Evolutionary conservation across 2,797 vertebrate species (phyloP), one percentile per base, ranked within the genome.

Genomic region (Astyanax mexicanus): DNA sequence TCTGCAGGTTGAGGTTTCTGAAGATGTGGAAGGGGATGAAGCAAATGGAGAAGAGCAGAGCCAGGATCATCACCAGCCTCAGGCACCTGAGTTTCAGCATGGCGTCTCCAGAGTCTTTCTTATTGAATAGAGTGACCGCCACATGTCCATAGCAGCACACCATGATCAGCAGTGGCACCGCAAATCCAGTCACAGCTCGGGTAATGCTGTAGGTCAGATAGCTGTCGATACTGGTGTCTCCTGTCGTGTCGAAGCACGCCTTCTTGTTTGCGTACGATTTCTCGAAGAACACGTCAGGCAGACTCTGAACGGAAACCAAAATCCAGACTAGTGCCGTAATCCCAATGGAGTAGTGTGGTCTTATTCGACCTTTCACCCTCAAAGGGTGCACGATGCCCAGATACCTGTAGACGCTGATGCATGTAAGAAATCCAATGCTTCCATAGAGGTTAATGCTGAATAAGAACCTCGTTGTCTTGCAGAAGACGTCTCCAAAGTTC

Each of bases 361-460:
- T 85, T 52, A 93, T 88, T 52, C 91, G 81, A 21, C 94, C 94
- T 83, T 88, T 86, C 0, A 79, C 83, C 75, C 57, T 91, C 85
- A 95, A 57, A 0, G 94, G 89, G 75, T 96, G 89, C 9, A 95
- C 93, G 0, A 96, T 91, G 45, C 92, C 91, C 84, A 95, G 84
- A 81, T 96, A 95, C 13, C 94, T 90, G 83, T 93, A 94, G 27
- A 94, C 23, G 11, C 94, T 95, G 80, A 96, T 94, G 77, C 93
- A 95, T 0, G 91, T 95, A 45, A 96, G 93, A 78, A 96, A 96
- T 2, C 92, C 90, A 13, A 96, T 95, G 85, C 94, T 95, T 74
- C 94, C 90, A 0, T 95, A 95, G 21, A 95, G 85, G 77, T 96
- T 96, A 69, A 95, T 69, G 57, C 93, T 94, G 85, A 95, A 96